These are phyloP conservation scores for Empidonax alnorum DNA, from an alignment of 2,113 vertebrate genomes.

Conservation along the genomic window DNA sequence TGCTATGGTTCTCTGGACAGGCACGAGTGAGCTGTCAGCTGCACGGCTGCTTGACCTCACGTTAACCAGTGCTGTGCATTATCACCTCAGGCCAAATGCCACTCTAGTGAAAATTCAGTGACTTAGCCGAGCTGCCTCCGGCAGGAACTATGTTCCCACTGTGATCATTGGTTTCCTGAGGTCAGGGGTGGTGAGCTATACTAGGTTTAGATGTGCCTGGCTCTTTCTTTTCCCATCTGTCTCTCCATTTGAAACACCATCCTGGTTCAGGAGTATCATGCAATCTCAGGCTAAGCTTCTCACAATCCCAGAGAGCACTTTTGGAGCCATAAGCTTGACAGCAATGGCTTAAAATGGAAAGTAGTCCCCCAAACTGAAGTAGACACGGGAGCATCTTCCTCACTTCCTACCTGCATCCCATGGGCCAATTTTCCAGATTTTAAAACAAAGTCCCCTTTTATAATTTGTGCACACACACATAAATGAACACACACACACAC, in stretches of 20 bases:
- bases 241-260: background rate
- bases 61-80: background rate
- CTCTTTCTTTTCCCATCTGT: background rate
- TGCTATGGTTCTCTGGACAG: background rate
- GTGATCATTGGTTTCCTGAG: background rate
- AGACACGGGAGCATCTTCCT: background rate
- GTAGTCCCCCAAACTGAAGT: background rate
- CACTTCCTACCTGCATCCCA: background rate
- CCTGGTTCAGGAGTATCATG: background rate
- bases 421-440: background rate
- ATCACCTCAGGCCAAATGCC: background rate
- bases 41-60: background rate
- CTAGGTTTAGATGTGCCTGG: background rate
- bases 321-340: background rate
- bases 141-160: background rate
- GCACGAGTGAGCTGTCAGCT: background rate
- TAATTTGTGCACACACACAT: background rate
- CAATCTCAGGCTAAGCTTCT: background rate
- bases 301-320: background rate
- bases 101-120: background rate
- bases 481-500: fast-evolving
- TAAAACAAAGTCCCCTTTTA: background rate
- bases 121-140: background rate
- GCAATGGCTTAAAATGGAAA: background rate
- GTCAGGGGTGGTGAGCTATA: background rate